phyloP scores from a whole-genome alignment of 2,888 invertebrate species.

The Eristalis tenax region DNA sequence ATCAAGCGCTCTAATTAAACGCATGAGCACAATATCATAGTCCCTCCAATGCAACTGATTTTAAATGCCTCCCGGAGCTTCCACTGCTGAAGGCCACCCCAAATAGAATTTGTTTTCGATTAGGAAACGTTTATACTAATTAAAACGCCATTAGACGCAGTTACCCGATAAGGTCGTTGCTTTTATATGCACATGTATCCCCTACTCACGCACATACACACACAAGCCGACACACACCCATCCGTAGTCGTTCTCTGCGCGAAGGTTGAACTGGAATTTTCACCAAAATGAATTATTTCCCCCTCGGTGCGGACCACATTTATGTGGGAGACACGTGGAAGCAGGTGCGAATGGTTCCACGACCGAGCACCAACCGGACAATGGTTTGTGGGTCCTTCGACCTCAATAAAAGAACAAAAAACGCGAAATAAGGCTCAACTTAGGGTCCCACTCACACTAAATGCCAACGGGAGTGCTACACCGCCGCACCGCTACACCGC shows the following conservation, averaged over 20 bases:
- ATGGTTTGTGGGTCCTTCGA: conserved; percentile 57
- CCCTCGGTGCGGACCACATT: conserved; percentile 41
- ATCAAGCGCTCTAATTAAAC: too few species aligned
- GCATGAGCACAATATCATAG: too few species aligned
- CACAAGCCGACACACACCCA: too few species aligned
- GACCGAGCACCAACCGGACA: conserved; percentile 13
- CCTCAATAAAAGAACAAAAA: conserved; percentile 42
- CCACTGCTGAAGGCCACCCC: background rate
- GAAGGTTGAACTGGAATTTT: conserved; percentile 43
- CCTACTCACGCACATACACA: background rate
- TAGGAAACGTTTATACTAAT: conserved; percentile 60
- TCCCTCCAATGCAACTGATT: background rate
- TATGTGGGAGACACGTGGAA: conserved; percentile 54
- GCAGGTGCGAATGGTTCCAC: conserved; percentile 63
- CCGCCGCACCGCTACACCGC: background rate
- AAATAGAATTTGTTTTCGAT: conserved; percentile 29
- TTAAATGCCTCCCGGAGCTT: background rate
- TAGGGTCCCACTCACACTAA: conserved; percentile 11
- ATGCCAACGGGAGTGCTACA: background rate
- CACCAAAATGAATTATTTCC: conserved; percentile 43
- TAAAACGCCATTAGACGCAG: conserved; percentile 62
- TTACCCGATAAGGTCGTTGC: conserved; percentile 54
- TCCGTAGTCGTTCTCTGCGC: background rate
- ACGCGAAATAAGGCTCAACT: conserved; percentile 10
- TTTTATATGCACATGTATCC: background rate